Conservation (phyloP, 2,888 invertebrate genomes). For the Chalcosyrphus nemorum region DNA sequence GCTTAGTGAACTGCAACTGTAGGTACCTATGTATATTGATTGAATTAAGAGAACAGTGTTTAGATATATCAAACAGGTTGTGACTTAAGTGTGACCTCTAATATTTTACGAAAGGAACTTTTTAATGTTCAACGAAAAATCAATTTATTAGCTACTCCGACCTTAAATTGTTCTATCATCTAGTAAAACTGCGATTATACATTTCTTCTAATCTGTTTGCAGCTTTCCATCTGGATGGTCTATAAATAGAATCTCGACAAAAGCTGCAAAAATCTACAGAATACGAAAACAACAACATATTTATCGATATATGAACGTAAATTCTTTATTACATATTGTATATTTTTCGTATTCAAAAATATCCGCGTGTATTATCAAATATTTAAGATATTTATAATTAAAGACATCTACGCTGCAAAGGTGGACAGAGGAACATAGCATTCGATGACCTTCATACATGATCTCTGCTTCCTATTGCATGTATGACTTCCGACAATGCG, state of each 20-base stretch:
- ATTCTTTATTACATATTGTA: no score
- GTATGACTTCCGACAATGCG: background rate
- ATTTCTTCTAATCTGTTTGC: background rate
- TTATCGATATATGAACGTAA: background rate
- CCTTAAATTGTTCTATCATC: no score
- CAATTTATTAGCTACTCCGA: no score
- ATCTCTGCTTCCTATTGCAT: slow-evolving; percentile 27
- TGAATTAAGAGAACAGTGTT: no score
- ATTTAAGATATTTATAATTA: background rate
- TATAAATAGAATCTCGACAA: background rate
- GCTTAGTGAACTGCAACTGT: background rate
- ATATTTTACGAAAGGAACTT: no score
- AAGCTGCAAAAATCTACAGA: background rate
- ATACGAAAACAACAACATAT: background rate
- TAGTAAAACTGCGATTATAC: no score
- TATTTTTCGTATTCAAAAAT: background rate
- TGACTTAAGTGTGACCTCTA: no score
- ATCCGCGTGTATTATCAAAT: background rate
- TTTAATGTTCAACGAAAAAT: no score
- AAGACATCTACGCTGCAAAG: background rate
- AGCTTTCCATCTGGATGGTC: background rate
- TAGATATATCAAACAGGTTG: no score
- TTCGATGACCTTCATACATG: slow-evolving; percentile 35
- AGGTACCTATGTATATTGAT: no score
- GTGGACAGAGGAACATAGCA: background rate